Evolutionary conservation across 2,113 vertebrate species (phyloP).

Genomic region (Shinisaurus crocodilurus): DNA sequence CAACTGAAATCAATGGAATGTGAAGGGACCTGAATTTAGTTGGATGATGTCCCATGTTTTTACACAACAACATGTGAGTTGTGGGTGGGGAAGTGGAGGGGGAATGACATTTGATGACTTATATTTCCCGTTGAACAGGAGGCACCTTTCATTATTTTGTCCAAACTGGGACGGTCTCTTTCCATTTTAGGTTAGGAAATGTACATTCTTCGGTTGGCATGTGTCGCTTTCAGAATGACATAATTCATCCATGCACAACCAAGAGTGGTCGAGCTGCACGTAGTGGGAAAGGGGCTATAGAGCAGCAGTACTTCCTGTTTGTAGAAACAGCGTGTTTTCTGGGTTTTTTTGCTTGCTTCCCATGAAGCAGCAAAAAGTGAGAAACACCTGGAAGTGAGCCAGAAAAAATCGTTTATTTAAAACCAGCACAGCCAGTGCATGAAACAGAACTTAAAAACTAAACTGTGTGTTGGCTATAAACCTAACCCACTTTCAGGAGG

Average conservation of each 20-base stretch:
- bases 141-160: neutral
- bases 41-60: neutral
- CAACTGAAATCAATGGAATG: neutral
- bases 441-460: neutral
- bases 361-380: neutral
- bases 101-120: neutral
- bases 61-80: neutral
- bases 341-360: neutral
- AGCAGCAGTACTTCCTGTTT: conserved; percentile 27
- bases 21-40: neutral
- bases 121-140: conserved; percentile 8
- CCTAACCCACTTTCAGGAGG: neutral
- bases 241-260: neutral
- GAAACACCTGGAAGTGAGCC: conserved; percentile 1
- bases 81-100: neutral
- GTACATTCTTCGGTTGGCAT: neutral
- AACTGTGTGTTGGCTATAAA: neutral
- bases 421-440: neutral
- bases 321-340: conserved; percentile 13
- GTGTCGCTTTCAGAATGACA: conserved; percentile 23
- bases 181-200: neutral
- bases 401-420: neutral
- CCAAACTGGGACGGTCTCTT: neutral
- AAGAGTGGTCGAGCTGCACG: conserved; percentile 26
- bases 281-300: conserved; percentile 8